Evolutionary conservation across 2,113 vertebrate species (phyloP).

Genomic region (Callopanchax toddi): DNA sequence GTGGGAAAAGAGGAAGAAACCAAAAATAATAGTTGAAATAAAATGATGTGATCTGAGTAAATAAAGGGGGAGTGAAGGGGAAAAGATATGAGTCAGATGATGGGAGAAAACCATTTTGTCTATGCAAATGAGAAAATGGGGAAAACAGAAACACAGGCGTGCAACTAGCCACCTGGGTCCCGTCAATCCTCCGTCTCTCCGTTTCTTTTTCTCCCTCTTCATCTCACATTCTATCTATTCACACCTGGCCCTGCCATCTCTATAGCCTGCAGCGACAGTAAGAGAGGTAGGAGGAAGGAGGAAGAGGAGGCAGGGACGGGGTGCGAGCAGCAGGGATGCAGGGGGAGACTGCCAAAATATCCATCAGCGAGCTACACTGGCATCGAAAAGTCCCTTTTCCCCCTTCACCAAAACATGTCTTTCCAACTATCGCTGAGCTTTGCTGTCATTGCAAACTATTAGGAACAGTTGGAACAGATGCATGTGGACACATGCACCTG

Average conservation of each 20-base stretch:
- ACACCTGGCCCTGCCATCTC: constrained; percentile 55
- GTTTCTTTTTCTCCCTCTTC: constrained; percentile 10
- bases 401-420: constrained; percentile 33
- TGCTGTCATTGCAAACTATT: constrained; percentile 25
- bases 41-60: constrained; percentile 23
- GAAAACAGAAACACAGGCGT: constrained; percentile 40
- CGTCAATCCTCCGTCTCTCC: constrained; percentile 45
- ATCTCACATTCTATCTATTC: constrained; percentile 33
- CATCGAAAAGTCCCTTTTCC: constrained; percentile 14
- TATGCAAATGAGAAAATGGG: constrained; percentile 60
- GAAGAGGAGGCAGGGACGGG: constrained; percentile 22
- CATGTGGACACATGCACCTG: constrained; percentile 38
- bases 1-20: background rate
- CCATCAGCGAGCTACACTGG: constrained; percentile 52
- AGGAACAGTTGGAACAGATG: constrained; percentile 41
- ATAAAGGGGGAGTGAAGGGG: constrained; percentile 25
- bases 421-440: constrained; percentile 22
- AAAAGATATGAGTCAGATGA: constrained; percentile 38
- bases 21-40: constrained; percentile 43
- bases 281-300: constrained; percentile 11
- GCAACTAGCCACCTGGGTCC: constrained; percentile 65
- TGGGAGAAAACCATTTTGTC: constrained; percentile 50
- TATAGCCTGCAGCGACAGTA: constrained; percentile 39
- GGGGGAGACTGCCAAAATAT: constrained; percentile 52
- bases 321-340: constrained; percentile 38